These are phyloP conservation scores for Scaeva pyrastri DNA, from an alignment of 2,888 invertebrate genomes.

Conservation along the genomic window DNA sequence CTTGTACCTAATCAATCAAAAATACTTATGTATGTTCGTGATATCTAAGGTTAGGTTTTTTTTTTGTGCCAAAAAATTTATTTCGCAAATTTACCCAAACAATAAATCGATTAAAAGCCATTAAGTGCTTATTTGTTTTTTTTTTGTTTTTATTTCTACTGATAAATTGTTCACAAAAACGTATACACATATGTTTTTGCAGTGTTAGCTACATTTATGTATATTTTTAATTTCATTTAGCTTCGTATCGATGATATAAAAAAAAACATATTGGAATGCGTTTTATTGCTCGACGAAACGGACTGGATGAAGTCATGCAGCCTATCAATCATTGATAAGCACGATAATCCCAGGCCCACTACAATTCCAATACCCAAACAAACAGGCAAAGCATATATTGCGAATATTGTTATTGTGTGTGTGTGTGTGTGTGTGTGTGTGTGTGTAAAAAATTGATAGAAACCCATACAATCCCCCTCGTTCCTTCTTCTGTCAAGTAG, in stretches of 20 bases:
- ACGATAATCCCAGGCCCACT: slow-evolving; percentile 45
- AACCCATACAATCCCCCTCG: background rate
- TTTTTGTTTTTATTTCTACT: background rate
- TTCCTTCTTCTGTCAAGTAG: background rate
- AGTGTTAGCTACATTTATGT: slow-evolving; percentile 3
- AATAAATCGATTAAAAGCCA: slow-evolving; percentile 12
- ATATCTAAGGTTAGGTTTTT: too few species aligned
- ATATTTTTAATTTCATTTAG: slow-evolving; percentile 9
- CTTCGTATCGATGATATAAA: slow-evolving; percentile 41
- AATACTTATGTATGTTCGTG: too few species aligned
- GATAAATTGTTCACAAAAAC: background rate
- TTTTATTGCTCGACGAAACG: slow-evolving; percentile 40
- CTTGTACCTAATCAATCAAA: too few species aligned
- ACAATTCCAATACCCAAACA: background rate
- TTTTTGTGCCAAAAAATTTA: too few species aligned
- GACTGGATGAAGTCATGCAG: slow-evolving; percentile 62
- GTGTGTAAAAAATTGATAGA: background rate
- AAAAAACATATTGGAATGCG: slow-evolving; percentile 51
- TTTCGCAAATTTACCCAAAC: background rate
- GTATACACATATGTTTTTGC: background rate
- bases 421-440: background rate
- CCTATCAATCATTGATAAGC: slow-evolving; percentile 70
- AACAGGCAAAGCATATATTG: background rate
- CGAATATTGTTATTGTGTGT: too few species aligned
- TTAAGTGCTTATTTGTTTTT: background rate